Base-by-base conservation (phyloP, 2,797 vertebrate species). In the Acrossocheilus fasciatus region DNA sequence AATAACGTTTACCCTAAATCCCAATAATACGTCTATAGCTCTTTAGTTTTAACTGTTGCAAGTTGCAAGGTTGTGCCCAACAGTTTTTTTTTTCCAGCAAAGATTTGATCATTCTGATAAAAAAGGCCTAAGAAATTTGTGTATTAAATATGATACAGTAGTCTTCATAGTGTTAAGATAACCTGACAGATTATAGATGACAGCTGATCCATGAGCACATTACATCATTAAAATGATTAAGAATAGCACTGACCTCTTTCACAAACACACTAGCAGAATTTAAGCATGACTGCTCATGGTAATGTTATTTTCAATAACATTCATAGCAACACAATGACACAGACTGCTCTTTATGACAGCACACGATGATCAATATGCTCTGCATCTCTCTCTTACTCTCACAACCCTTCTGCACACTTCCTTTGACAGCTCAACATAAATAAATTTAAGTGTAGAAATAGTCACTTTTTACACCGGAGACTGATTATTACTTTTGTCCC, bases 161-260 rank as follows among this genome's bases (percentile, higher is more conserved):
- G 34, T 2, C 1, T 77, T 77, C 15, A 39, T 34, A 57, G 18
- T 12, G 6, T 41, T 59, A 77, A 36, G 52, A 77, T 36, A 30
- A 92, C 92, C 92, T 90, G 12, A 0, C 73, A 92, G 92, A 93
- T 93, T 92, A 93, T 90, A 81, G 87, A 91, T 84, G 91, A 89
- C 84, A 92, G 89, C 91, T 91, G 90, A 90, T 94, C 89, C 92
- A 94, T 92, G 94, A 94, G 93, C 94, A 94, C 92, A 92, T 93
- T 91, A 90, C 85, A 47, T 92, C 90, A 93, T 93, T 92, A 93
- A 88, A 47, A 84, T 10, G 66, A 30, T 6, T 36, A 66, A 66
- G 30, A n/a, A 83, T 62, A 78, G 36, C 5, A 85, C 47, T 76
- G 26, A 87, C 73, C 14, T 43, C 77, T 62, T n/a, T 66, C 30